Conservation (phyloP, 2,113 vertebrate genomes). For the Colistium nudipinnis region DNA sequence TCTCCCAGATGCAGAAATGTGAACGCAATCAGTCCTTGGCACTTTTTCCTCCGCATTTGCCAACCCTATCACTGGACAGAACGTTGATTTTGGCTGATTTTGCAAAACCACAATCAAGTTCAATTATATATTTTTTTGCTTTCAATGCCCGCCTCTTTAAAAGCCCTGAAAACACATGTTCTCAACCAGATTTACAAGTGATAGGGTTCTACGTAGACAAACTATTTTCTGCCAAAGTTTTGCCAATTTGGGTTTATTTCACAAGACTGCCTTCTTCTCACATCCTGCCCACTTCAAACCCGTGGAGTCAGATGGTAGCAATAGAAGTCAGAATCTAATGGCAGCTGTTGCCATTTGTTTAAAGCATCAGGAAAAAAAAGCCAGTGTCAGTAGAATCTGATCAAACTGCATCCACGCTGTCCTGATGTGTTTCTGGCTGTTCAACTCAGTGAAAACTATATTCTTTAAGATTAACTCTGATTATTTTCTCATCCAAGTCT, state of each 20-base stretch:
- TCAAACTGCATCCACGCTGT: not conserved
- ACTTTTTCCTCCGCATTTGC: conserved; percentile 11
- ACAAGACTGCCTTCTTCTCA: not conserved
- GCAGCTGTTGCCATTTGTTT: conserved; percentile 4
- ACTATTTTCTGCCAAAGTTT: not conserved
- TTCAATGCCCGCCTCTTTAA: not conserved
- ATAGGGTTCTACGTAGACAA: not conserved
- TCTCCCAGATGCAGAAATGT: conserved; percentile 8
- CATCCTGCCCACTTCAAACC: not conserved
- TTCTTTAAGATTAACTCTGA: too few species aligned
- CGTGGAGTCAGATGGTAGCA: conserved; percentile 10
- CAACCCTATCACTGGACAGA: conserved; percentile 6
- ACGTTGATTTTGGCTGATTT: conserved; percentile 36
- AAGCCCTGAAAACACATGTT: not conserved
- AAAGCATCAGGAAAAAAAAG: not conserved
- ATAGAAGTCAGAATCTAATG: conserved; percentile 10
- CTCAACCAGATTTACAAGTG: not conserved
- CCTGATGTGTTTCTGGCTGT: not conserved
- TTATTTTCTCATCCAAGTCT: too few species aligned
- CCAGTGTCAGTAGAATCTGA: conserved; percentile 14
- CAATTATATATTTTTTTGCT: not conserved
- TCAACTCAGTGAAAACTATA: not conserved
- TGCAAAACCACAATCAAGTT: conserved; percentile 21
- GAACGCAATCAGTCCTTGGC: conserved; percentile 4
- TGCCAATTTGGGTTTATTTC: conserved; percentile 10